Evolutionary conservation across 2,888 invertebrate genomes (phyloP), one percentile per base, ranked within the genome.

Genomic region (Patella caerulea): DNA sequence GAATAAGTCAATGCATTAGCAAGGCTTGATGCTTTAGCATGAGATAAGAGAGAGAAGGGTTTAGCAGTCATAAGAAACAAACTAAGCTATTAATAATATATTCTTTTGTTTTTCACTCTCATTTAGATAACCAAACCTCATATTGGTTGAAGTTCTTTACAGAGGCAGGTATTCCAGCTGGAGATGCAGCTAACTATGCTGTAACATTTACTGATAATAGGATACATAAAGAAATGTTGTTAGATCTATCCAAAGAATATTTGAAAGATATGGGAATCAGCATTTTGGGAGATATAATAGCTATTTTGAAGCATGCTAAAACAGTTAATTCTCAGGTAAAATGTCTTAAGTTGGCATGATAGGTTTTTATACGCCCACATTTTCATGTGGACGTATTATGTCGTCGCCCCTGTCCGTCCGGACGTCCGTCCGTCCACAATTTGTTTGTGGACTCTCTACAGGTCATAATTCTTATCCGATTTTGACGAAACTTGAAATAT

Each of bases 181-280:
- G 95, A 72, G 95, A 95, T 74, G 95, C 96, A 0, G 95, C 96
- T 0, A 95, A 95, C 78, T 97, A 97, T 92, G 96, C 97, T 0
- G 94, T 96, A 34, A 95, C 95, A 11, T 97, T 97, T 90, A 94
- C 95, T 0, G 96, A 96, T 88, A 96, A 97, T 91, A 93, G 97
- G 53, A 97, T 97, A 80, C 95, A 95, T 88, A 94, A 94, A 83
- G 95, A 96, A 85, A 97, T 97, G 97, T 91, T 97, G 75, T 92
- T 95, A 82, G 97, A 97, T 85, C 92, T 97, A 17, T 96, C 95
- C 85, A 96, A 96, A 81, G 96, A 97, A 84, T 96, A 96, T 88
- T 92, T 97, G 2, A 94, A 95, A 77, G 97, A 97, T 85, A 97
- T 97, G 96, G 96, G 96, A 0, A 96, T 97, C 54, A 94, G 94